A percentile compares a stretch with the other conserved stretches of the same genome.
Evolutionary conservation across 2,888 invertebrate species (phyloP).

Genomic region (Heteropelma amictum): DNA sequence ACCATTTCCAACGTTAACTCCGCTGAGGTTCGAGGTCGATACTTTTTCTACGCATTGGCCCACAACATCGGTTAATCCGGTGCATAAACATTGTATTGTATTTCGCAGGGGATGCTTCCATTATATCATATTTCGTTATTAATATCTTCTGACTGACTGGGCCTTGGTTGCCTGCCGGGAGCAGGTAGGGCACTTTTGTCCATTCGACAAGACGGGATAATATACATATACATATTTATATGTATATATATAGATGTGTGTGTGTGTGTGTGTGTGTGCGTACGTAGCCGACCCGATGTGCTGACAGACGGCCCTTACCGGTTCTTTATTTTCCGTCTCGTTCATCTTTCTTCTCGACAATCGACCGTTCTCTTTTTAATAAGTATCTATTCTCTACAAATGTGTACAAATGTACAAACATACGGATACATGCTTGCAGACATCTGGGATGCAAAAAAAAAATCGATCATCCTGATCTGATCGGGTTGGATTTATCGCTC

Average conservation of each 20-base stretch:
- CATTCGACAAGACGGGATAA: conserved; percentile 50
- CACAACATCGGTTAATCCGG: conserved; percentile 74
- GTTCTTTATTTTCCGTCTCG: conserved; percentile 38
- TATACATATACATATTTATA: conserved; percentile 14
- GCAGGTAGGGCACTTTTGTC: conserved; percentile 74
- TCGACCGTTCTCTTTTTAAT: conserved; percentile 34
- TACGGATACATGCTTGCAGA: not conserved
- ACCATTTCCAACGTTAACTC: conserved; percentile 25
- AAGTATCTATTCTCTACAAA: conserved; percentile 26
- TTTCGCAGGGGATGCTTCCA: conserved; percentile 74
- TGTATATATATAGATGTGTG: not conserved
- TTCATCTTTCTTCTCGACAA: conserved; percentile 10
- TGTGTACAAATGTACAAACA: not conserved
- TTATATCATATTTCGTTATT: conserved; percentile 78
- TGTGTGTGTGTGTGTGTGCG: not conserved
- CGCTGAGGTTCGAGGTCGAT: conserved; percentile 50
- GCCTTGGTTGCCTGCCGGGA: conserved; percentile 58
- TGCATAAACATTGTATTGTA: conserved; percentile 77
- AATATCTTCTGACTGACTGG: conserved; percentile 77
- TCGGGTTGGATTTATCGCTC: conserved; percentile 1
- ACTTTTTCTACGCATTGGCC: conserved; percentile 58
- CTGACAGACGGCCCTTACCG: conserved; percentile 56
- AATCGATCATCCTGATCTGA: conserved; percentile 24
- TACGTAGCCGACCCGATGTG: conserved; percentile 29
- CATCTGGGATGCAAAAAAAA: not conserved